Percentiles rank a stretch among this genome's conserved stretches.
Conservation (phyloP, 2,113 vertebrate species). For the Procavia capensis region DNA sequence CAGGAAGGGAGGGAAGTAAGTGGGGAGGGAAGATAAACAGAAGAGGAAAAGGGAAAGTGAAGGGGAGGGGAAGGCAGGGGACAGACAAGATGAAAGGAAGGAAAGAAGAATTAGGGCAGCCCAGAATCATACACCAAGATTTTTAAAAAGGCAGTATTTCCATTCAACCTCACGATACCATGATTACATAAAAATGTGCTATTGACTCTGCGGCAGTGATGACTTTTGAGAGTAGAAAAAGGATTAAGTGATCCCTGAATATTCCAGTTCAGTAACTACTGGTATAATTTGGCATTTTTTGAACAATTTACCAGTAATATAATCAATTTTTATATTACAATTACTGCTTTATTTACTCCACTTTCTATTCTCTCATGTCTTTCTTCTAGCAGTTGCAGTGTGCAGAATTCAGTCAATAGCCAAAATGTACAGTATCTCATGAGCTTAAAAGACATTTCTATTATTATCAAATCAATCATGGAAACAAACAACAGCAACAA, state of each 20-base stretch:
- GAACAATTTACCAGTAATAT: not conserved
- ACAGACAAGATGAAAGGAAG: not conserved
- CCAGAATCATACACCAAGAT: not conserved
- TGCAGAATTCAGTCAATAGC: not conserved
- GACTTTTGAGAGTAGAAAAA: not conserved
- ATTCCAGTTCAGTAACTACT: conserved; percentile 12
- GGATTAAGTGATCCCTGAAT: not conserved
- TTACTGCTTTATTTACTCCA: not conserved
- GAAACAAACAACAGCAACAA: not conserved
- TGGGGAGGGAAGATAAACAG: not conserved
- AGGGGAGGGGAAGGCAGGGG: no score
- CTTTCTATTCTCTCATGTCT: not conserved
- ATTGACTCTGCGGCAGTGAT: not conserved
- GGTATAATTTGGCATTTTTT: not conserved
- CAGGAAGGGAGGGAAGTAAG: not conserved
- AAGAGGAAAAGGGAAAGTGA: not conserved
- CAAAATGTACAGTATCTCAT: not conserved
- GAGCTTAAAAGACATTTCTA: not conserved
- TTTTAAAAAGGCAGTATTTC: not conserved
- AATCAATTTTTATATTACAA: not conserved
- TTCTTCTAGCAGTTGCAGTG: not conserved
- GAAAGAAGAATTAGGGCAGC: not conserved
- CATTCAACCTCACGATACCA: not conserved
- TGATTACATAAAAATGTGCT: not conserved
- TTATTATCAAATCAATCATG: not conserved